Conservation (phyloP, 2,797 vertebrate genomes). For the Gouania willdenowi region DNA sequence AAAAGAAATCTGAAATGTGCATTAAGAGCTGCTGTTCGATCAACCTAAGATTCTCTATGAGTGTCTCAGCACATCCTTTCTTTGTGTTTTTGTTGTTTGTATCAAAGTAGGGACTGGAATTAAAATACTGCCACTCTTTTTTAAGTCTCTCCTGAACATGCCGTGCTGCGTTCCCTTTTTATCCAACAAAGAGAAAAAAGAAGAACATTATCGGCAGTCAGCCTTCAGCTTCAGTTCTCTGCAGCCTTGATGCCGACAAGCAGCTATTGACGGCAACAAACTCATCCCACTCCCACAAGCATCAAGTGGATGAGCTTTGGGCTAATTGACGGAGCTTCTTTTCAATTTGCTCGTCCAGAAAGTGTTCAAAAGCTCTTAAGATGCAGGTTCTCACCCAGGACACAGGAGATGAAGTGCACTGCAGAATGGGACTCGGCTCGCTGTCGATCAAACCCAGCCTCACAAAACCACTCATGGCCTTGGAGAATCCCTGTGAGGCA, state of each 20-base stretch:
- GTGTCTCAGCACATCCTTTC: no score
- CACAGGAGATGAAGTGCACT: constrained; percentile 50
- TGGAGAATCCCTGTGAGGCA: constrained; percentile 82
- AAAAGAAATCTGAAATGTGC: no score
- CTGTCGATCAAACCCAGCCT: constrained; percentile 88
- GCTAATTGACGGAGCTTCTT: constrained; percentile 19
- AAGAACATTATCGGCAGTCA: constrained; percentile 2
- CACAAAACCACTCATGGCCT: constrained; percentile 84
- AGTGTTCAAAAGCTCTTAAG: no score
- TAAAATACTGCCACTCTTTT: neutral
- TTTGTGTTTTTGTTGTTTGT: no score
- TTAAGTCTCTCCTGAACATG: constrained; percentile 10
- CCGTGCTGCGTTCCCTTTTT: neutral
- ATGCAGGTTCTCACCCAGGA: constrained; percentile 91
- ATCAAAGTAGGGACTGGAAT: neutral
- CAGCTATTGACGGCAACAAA: constrained; percentile 26
- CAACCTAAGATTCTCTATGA: no score
- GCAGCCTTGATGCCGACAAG: constrained; percentile 38
- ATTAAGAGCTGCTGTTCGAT: no score
- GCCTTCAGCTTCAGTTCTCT: constrained; percentile 9
- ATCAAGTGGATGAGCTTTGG: constrained; percentile 13
- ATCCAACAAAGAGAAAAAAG: constrained; percentile 4
- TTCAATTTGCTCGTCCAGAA: no score
- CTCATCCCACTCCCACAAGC: constrained; percentile 15
- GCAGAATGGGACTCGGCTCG: constrained; percentile 76